These are phyloP conservation scores for Apis florea DNA, from an alignment of 1,140 invertebrate genomes.

Conservation along the genomic window DNA sequence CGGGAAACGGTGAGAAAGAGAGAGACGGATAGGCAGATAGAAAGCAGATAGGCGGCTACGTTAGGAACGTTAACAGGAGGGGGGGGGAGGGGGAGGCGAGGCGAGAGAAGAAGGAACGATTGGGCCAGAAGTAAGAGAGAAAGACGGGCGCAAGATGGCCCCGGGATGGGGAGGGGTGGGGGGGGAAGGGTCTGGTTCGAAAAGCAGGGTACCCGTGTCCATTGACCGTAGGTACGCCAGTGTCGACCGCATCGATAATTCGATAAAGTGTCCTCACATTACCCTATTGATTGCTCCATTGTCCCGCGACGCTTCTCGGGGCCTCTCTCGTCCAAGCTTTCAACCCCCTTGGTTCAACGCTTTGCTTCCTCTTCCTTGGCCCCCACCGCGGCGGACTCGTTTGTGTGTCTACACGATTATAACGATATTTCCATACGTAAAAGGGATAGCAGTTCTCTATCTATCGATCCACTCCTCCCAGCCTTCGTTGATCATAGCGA, in stretches of 20 bases:
- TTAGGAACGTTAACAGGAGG: conserved; percentile 23
- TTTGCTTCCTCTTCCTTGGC: conserved; percentile 59
- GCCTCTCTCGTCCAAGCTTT: conserved; percentile 65
- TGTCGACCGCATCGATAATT: conserved; percentile 78
- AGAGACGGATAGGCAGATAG: conserved; percentile 60
- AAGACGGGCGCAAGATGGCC: conserved; percentile 20
- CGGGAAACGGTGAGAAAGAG: conserved; percentile 58
- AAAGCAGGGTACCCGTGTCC: conserved; percentile 70
- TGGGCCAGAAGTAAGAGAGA: conserved; percentile 19
- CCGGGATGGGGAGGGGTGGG: neutral
- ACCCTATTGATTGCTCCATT: conserved; percentile 81
- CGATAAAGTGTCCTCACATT: conserved; percentile 80
- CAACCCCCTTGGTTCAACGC: conserved; percentile 62
- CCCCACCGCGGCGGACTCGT: conserved; percentile 63
- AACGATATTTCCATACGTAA: conserved; percentile 53
- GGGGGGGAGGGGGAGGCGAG: conserved; percentile 6
- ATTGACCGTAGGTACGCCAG: conserved; percentile 70
- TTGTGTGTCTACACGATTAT: conserved; percentile 58
- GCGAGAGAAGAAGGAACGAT: neutral
- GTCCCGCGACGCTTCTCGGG: conserved; percentile 70
- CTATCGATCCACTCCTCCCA: neutral
- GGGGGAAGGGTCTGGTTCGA: conserved; percentile 60
- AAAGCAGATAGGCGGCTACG: conserved; percentile 39
- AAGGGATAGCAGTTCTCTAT: conserved; percentile 42
- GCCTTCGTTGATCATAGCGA: conserved; percentile 27